Percentiles rank a stretch among this genome's conserved stretches.
Conservation (phyloP, 1,140 invertebrate genomes). For the Ephestia elutella region DNA sequence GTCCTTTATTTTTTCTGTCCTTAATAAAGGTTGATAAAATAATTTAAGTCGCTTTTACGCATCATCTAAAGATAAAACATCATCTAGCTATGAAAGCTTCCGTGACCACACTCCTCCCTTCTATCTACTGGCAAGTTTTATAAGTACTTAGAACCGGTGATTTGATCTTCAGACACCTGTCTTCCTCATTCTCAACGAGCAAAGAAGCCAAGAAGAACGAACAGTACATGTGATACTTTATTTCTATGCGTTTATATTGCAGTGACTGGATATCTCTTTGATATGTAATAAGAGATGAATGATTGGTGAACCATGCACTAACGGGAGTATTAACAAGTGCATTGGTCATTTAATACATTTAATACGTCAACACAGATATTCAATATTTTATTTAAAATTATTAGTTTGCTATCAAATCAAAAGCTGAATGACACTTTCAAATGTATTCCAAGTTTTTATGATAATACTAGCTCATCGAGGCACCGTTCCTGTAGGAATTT, state of each 20-base stretch:
- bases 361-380: constrained; percentile 10
- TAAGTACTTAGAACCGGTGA: neutral
- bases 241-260: neutral
- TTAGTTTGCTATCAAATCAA: no score
- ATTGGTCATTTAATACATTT: constrained; percentile 55
- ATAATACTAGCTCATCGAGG: no score
- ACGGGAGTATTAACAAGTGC: constrained; percentile 58
- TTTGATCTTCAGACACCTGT: constrained; percentile 4
- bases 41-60: no score
- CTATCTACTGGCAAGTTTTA: neutral
- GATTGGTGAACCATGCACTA: constrained; percentile 55
- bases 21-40: no score
- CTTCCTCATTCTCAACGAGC: neutral
- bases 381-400: constrained; percentile 15
- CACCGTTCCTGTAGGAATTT: no score
- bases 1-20: no score
- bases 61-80: no score
- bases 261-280: neutral
- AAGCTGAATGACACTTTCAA: no score
- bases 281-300: constrained; percentile 47
- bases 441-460: no score
- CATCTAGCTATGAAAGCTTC: no score
- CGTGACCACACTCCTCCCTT: neutral
- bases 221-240: neutral
- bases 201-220: neutral